Base-by-base conservation (phyloP, 2,888 invertebrate genomes). In the Plemyria rubiginata region DNA sequence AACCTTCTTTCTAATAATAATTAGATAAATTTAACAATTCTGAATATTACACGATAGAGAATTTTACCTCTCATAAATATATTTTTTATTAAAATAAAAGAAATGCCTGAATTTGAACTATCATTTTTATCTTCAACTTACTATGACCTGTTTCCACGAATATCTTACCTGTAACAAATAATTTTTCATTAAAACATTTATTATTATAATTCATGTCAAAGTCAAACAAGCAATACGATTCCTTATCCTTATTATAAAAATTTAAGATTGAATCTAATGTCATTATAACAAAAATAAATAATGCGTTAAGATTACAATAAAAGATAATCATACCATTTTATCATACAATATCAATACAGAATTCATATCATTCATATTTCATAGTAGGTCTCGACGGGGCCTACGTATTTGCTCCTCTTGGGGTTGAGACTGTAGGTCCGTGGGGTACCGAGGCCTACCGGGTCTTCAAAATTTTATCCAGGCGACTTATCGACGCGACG, bases 151-250 rank as follows among this genome's bases (percentile, higher is more conserved):
- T 28, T 36, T 43, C 9, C 7, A 45, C 4, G 8, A 40, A 29
- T 8, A 28, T 28, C 53, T 68, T 75, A 76, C 76, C 76, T 76
- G 75, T 64, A 76, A 76, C 71, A 73, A 74, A 36, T 7, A 65
- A 36, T 49, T 13, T 28, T 40, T 16, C 41, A 22, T 28, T 13
- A 52, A 22, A 32, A 38, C 36, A 38, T 11, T 7, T 7, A 38
- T 11, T 11, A 38, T 38, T 38, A 8, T 0, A 38, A 53, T 13
- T 43, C 15, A 43, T 8, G 8, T 7, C 43, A 13, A 43, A 43
- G 43, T 7, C 7, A 45, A 43, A 11, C 45, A 45, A 16, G 16
- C 7, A 38, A 45, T 45, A 16, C 0, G n/a, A n/a, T n/a, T n/a
- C n/a, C n/a, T n/a, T n/a, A n/a, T n/a, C n/a, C n/a, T n/a, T n/a